Evolutionary conservation across 2,113 vertebrate species (phyloP).

Genomic region (Mormoops blainvillei): DNA sequence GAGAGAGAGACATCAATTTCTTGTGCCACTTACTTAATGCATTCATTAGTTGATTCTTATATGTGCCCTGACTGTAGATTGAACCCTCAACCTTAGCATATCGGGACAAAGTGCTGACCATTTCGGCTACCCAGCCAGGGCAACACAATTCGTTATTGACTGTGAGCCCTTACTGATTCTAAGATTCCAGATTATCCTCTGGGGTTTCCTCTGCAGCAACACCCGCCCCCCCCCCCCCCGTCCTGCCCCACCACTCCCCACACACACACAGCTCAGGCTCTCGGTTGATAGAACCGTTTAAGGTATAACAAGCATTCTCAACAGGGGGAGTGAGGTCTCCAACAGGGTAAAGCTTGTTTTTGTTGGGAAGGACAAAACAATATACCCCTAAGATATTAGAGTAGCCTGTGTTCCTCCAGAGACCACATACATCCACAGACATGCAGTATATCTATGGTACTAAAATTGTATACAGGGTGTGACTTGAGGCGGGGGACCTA

Average conservation of each 20-base stretch:
- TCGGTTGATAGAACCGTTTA: background rate
- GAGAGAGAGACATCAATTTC: too few species aligned
- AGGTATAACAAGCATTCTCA: background rate
- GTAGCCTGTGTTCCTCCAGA: background rate
- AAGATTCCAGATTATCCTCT: background rate
- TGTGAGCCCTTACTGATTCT: background rate
- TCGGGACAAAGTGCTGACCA: too few species aligned
- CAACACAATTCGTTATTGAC: background rate
- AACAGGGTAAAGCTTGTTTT: background rate
- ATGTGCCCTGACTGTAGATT: too few species aligned
- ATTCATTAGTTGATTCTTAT: too few species aligned
- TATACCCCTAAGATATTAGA: background rate
- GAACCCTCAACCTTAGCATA: too few species aligned
- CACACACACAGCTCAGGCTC: background rate
- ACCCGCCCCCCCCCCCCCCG: too few species aligned
- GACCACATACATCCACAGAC: background rate
- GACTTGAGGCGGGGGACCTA: background rate
- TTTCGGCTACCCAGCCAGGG: too few species aligned
- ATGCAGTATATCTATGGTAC: rapidly evolving
- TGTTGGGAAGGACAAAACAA: background rate
- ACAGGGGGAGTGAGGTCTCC: background rate
- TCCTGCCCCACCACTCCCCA: too few species aligned
- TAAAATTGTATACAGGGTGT: background rate
- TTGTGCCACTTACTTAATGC: too few species aligned
- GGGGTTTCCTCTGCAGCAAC: background rate